Base-by-base conservation (phyloP, 2,797 vertebrate genomes). In the Loris lydekkerianus region DNA sequence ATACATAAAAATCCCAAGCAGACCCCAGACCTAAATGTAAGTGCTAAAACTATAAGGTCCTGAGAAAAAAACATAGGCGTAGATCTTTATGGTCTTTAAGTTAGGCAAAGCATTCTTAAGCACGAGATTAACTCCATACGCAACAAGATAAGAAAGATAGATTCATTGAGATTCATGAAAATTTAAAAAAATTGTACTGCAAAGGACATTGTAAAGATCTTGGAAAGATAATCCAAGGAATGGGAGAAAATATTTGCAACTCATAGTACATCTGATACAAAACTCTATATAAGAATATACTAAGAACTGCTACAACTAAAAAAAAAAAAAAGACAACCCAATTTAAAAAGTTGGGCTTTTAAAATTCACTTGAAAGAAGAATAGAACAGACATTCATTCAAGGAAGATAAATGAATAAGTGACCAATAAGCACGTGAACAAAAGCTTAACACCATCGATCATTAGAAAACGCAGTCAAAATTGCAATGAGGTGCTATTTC, bases 171-270 rank as follows among this genome's bases (percentile, higher is more conserved):
- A 91, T 49, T 81, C 75, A 80, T 73, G 29, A 60, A 78, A 75
- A 73, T 60, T 75, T 56, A 13, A 43, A n/a, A n/a, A 83, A 40
- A 53, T 65, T 84, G 3, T 82, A 91, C 20, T 88, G 77, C 21
- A 87, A 87, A 83, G 10, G 7, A 91, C 23, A 72, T 81, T 37
- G 91, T n/a, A 5, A 37, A 70, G 70, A 76, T 84, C 76, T 70
- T 56, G 3, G 91, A 96, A 93, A 70, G 23, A 63, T 6, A 91
- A 37, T n/a, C 2, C 3, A 73, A 56, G 88, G 67, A 87, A 86
- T 76, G 3, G 63, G 14, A 92, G n/a, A 70, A 94, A 73, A 63
- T 60, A 85, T 90, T 85, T 76, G 29, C 43, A 96, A 95, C 76
- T 60, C 3, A 53, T 65, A 63, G 49, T 5, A 56, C 69, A 29